phyloP scores from a whole-genome alignment of 2,888 invertebrate genomes.

The Cantharis rustica region DNA sequence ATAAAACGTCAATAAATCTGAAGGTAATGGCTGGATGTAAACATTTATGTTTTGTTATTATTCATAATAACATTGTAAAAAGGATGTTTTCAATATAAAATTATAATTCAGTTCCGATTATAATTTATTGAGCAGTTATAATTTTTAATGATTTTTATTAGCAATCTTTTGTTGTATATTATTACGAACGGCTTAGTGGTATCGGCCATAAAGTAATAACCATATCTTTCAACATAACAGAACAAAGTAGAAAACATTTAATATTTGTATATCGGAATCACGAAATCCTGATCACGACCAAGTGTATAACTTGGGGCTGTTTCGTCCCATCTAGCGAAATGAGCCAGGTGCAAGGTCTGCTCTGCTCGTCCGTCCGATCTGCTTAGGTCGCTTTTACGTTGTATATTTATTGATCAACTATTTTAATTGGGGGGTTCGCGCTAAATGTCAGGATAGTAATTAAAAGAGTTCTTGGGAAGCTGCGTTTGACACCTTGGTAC shows the following conservation, averaged over 20 bases:
- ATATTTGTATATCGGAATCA: constrained; percentile 56
- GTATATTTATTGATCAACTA: constrained; percentile 53
- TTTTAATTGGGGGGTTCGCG: constrained; percentile 56
- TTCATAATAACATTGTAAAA: neutral
- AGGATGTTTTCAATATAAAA: neutral
- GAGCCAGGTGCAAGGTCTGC: constrained; percentile 34
- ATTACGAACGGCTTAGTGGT: constrained; percentile 36
- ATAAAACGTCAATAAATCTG: too few species aligned
- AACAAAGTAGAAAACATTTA: constrained; percentile 54
- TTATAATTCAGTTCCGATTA: neutral
- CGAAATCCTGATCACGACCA: constrained; percentile 45
- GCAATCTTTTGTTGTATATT: constrained; percentile 3
- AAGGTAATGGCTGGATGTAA: too few species aligned
- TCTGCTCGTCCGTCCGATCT: neutral
- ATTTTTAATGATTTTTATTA: constrained; percentile 5
- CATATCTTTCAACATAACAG: constrained; percentile 50
- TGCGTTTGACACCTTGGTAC: constrained; percentile 56
- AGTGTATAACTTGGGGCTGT: constrained; percentile 28
- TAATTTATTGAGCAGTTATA: neutral
- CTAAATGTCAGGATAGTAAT: constrained; percentile 56
- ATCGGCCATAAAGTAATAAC: constrained; percentile 55
- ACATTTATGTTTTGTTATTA: neutral
- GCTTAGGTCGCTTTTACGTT: neutral
- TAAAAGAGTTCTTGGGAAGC: constrained; percentile 56
- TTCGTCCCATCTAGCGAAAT: constrained; percentile 25